These are phyloP conservation scores for Phaenicophaeus curvirostris DNA, from an alignment of 2,797 vertebrate genomes.

Conservation along the genomic window DNA sequence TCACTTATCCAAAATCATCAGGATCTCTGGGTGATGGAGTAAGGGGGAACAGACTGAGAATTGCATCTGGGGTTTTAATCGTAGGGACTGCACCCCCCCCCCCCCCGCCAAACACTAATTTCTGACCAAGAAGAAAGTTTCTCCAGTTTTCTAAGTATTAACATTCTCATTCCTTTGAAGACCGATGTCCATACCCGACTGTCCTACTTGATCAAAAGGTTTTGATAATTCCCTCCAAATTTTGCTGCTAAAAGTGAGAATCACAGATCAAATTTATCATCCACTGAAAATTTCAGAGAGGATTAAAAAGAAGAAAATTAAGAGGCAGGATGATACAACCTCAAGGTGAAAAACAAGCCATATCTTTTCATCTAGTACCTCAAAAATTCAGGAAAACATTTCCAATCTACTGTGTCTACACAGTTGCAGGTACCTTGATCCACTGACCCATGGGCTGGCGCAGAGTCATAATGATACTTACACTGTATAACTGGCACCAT, in stretches of 20 bases:
- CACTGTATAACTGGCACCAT: background rate
- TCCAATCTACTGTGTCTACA: background rate
- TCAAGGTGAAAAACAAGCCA: background rate
- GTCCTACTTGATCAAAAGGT: background rate
- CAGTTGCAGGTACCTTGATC: background rate
- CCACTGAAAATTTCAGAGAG: background rate
- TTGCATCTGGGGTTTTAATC: background rate
- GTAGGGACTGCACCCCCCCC: rapidly evolving
- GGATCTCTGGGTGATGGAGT: background rate
- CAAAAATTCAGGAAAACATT: background rate
- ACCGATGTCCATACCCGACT: background rate
- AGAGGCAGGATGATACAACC: background rate
- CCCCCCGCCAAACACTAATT: background rate
- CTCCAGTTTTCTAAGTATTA: background rate
- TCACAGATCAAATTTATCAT: background rate
- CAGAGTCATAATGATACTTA: background rate
- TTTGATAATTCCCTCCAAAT: background rate
- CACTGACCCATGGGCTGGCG: background rate
- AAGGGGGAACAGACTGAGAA: background rate
- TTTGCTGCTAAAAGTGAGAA: background rate
- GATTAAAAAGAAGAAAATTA: background rate
- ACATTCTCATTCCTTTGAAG: background rate
- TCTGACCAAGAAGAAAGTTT: background rate
- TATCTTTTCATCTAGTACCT: background rate
- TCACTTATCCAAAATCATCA: background rate